Conservation (phyloP, 2,797 vertebrate species). For the Lagorchestes hirsutus region DNA sequence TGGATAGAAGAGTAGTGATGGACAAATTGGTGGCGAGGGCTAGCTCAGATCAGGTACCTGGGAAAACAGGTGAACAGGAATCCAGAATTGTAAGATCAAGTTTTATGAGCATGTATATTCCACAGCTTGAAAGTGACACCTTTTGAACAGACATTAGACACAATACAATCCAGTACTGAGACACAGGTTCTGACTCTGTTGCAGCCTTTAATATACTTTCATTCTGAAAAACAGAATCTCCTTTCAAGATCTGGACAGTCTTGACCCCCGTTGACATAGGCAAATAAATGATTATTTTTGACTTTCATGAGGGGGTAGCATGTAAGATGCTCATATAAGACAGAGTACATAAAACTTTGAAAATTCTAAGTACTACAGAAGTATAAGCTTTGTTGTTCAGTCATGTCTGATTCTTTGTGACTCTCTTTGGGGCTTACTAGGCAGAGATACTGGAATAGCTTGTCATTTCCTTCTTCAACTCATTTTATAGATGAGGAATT, state of each 20-base stretch:
- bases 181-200: not conserved
- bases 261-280: not conserved
- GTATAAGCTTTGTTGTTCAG: not conserved
- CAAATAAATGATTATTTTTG: not conserved
- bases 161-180: not conserved
- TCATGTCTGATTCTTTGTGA: not conserved
- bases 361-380: not conserved
- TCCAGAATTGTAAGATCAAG: not conserved
- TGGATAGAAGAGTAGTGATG: not conserved
- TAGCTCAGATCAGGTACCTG: not conserved
- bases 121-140: not conserved
- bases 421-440: not conserved
- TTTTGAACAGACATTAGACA: not conserved
- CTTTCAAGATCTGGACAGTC: not conserved
- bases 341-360: not conserved
- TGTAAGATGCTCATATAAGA: not conserved
- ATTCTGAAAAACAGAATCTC: not conserved
- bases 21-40: not conserved
- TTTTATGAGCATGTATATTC: not conserved
- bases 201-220: not conserved
- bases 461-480: not conserved
- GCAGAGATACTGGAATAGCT: not conserved
- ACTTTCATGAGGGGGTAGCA: not conserved
- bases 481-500: not conserved
- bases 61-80: not conserved